Conservation (phyloP, 2,888 invertebrate species). For the Ligdia adustata region DNA sequence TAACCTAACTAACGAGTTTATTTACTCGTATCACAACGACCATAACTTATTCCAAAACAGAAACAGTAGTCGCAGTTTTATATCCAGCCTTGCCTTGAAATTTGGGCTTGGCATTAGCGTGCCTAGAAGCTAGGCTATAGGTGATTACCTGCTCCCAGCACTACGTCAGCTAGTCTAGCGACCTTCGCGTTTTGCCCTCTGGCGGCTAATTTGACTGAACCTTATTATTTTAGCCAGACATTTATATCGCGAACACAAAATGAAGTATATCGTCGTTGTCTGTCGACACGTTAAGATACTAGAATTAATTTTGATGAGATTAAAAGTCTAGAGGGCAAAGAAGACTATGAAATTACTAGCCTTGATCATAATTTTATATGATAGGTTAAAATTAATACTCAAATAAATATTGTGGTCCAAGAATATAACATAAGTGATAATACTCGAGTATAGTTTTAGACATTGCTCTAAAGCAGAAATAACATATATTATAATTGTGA, state of each 20-base stretch:
- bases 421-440: too few relatives aligned
- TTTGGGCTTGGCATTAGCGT: conserved; percentile 34
- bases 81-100: conserved; percentile 4
- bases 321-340: background rate
- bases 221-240: conserved; percentile 18
- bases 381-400: too few relatives aligned
- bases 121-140: conserved; percentile 30
- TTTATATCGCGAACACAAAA: conserved; percentile 24
- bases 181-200: conserved; percentile 34
- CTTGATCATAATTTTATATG: too few relatives aligned
- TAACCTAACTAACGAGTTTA: too few relatives aligned
- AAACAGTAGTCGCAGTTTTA: background rate
- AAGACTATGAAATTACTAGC: too few relatives aligned
- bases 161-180: conserved; percentile 12
- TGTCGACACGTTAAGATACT: conserved; percentile 16
- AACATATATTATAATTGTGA: too few relatives aligned
- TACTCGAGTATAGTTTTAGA: too few relatives aligned
- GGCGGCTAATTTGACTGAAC: conserved; percentile 17
- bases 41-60: too few relatives aligned
- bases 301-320: conserved; percentile 12
- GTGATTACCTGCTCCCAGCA: conserved; percentile 9
- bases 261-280: conserved; percentile 16
- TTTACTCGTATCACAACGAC: too few relatives aligned
- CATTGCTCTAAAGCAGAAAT: too few relatives aligned
- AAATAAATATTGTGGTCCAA: too few relatives aligned